These are phyloP conservation scores for Genyomyrus donnyi DNA, from an alignment of 2,113 vertebrate genomes.

Conservation along the genomic window DNA sequence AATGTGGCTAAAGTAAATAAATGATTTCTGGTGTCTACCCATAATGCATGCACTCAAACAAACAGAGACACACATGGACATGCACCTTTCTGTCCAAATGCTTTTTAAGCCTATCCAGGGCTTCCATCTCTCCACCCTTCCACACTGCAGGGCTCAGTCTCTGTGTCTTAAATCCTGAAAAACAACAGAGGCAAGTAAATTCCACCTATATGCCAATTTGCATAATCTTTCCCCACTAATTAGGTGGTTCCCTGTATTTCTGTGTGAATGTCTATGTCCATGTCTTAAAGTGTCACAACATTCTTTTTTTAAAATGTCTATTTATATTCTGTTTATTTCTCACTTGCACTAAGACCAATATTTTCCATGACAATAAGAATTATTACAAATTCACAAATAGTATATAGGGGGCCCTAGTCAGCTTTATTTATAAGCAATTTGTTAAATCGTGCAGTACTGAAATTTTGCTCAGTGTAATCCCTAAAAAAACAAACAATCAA, in stretches of 20 bases:
- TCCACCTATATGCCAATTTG: too few species aligned
- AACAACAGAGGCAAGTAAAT: not conserved
- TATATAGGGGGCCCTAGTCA: not conserved
- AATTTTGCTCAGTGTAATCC: not conserved
- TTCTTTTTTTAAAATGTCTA: too few species aligned
- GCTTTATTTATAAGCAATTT: not conserved
- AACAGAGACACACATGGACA: not conserved
- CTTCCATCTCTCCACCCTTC: conserved; percentile 39
- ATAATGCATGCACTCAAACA: not conserved
- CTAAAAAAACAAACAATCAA: too few species aligned
- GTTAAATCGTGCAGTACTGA: not conserved
- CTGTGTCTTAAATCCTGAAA: conserved; percentile 37
- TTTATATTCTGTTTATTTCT: too few species aligned
- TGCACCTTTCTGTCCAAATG: conserved; percentile 33
- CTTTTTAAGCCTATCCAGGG: conserved; percentile 28
- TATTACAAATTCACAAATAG: too few species aligned
- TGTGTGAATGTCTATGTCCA: too few species aligned
- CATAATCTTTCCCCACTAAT: too few species aligned
- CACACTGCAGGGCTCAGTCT: conserved; percentile 28
- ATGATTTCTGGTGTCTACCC: not conserved
- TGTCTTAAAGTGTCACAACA: too few species aligned
- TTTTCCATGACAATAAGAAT: too few species aligned
- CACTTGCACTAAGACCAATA: too few species aligned
- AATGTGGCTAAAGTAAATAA: not conserved
- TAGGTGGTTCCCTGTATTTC: too few species aligned